Conservation (phyloP, 2,888 invertebrate genomes). For the Leistus spinibarbis region DNA sequence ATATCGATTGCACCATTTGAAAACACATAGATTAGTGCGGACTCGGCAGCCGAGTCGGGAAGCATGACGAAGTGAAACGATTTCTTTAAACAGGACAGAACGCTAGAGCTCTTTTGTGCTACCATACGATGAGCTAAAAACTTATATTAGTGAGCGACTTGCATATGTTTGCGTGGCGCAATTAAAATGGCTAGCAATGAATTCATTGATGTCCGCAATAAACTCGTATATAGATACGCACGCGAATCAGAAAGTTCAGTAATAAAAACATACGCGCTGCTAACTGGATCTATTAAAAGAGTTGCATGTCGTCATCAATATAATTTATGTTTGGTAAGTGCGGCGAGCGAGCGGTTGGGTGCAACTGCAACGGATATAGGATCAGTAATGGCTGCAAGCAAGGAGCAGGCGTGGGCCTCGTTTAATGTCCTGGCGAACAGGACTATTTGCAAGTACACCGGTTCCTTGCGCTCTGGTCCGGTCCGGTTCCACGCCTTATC, state of each 20-base stretch:
- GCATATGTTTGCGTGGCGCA: too few species aligned
- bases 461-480: not conserved
- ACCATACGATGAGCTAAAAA: too few species aligned
- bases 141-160: too few species aligned
- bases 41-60: too few species aligned
- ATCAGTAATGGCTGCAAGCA: not conserved
- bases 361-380: not conserved
- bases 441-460: not conserved
- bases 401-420: not conserved
- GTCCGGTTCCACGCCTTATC: conserved; percentile 15
- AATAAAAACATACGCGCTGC: not conserved
- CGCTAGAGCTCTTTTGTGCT: too few species aligned
- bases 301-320: not conserved
- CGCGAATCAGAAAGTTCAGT: not conserved
- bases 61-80: too few species aligned
- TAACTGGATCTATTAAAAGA: not conserved
- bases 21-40: too few species aligned
- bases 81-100: too few species aligned
- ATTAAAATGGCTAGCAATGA: not conserved
- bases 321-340: not conserved
- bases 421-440: not conserved
- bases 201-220: not conserved
- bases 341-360: not conserved
- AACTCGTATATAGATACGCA: not conserved
- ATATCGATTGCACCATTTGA: too few species aligned